Base-by-base conservation (phyloP, 2,113 vertebrate species). In the Mola mola region DNA sequence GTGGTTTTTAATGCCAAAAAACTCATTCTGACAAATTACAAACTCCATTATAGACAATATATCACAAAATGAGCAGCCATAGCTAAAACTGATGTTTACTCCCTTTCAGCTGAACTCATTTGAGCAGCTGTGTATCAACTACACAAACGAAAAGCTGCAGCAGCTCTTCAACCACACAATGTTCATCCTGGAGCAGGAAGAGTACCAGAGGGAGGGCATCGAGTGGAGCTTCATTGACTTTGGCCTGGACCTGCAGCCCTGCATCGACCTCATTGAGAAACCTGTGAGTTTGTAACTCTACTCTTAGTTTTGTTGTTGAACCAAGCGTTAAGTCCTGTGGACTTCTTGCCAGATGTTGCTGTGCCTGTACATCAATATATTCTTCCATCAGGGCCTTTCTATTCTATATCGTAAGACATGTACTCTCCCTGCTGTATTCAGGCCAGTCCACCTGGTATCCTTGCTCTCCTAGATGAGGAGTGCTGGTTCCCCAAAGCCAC, bases 141-240 rank as follows among this genome's bases (percentile, higher is more conserved):
- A 98, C 90, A 99, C 97, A 87, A 99, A 99, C 0, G 97, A 99
- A 92, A 98, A 98, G 91, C 93, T 98, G 59, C 97, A 99, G 90
- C 97, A 99, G 86, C 92, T 99, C 19, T 99, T 99, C 92, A 99
- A 99, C 91, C 97, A 99, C 89, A 98, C 97, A 50, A 99, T 99
- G 97, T 99, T 99, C 85, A 91, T 99, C 84, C 93, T 98, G 88
- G 97, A 99, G 91, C 97, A 99, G 85, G 97, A 99, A 79, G 97
- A 99, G 57, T 99, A 98, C 82, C 96, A 98, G 83, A 92, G 96
- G 0, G 97, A 99, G 83, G 97, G 97, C 46, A 99, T 99, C 20
- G 96, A 98, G 90, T 99, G 97, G 97, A 98, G 95, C 83, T 99
- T 99, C 90, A 98, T 99, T 22, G 97, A 99, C 79, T 99, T 99